Evolutionary conservation across 2,888 invertebrate species (phyloP).

Genomic region (Lepidochitona cinerea): DNA sequence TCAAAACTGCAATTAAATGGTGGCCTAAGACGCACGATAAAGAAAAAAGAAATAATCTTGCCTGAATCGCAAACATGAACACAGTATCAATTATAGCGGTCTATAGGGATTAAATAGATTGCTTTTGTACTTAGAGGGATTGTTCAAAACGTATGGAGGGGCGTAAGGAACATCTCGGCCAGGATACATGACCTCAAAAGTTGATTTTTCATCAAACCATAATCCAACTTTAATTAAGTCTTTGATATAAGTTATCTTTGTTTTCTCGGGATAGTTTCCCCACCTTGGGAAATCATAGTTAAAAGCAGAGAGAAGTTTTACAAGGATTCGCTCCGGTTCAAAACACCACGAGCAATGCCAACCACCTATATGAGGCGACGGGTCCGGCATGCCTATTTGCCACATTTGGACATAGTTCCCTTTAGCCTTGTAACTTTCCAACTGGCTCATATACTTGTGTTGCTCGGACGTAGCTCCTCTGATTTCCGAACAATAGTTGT

Average conservation of each 20-base stretch:
- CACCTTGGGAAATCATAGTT: slow-evolving; percentile 64
- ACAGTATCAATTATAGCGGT: not conserved
- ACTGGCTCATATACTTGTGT: slow-evolving; percentile 12
- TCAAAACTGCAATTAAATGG: too few species aligned
- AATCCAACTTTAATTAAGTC: slow-evolving; percentile 77
- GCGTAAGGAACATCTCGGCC: not conserved
- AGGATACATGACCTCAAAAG: not conserved
- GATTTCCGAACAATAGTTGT: not conserved
- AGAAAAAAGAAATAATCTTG: too few species aligned
- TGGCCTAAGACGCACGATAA: too few species aligned
- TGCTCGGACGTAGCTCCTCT: not conserved
- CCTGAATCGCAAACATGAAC: too few species aligned
- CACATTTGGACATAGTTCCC: slow-evolving; percentile 76
- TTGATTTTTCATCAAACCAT: slow-evolving; percentile 74
- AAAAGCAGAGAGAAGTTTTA: slow-evolving; percentile 70
- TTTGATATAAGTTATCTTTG: slow-evolving; percentile 76
- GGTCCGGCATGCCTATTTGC: slow-evolving; percentile 78
- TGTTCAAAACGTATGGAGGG: not conserved
- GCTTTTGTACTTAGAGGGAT: not conserved
- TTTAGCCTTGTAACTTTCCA: slow-evolving; percentile 8
- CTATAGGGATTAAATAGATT: not conserved
- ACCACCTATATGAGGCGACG: slow-evolving; percentile 78
- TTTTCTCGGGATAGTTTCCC: slow-evolving; percentile 68
- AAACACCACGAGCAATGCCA: slow-evolving; percentile 81
- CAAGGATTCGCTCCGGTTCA: slow-evolving; percentile 75